Base-by-base conservation (phyloP, 2,888 invertebrate genomes). In the Phragmatobia fuliginosa region DNA sequence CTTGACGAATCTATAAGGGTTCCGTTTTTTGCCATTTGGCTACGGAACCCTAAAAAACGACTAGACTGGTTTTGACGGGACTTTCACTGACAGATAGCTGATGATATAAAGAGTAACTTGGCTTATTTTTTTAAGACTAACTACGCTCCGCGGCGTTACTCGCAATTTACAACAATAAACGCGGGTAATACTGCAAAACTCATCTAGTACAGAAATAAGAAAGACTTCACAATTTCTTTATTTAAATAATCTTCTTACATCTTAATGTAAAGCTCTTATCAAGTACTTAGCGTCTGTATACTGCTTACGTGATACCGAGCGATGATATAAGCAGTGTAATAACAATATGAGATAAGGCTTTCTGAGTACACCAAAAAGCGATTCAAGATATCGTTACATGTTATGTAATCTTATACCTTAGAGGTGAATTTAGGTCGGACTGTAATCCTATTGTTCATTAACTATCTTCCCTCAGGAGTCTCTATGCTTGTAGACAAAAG, bases 391-490 rank as follows among this genome's bases (percentile, higher is more conserved):
- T 63, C 58, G 63, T 58, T 58, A 58, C 62, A 28, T 38, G 45
- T 52, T 52, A 62, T 52, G 67, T 67, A 62, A 62, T 67, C 62
- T 67, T 38, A 62, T 28, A 16, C n/a, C 38, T 38, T 28, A 45
- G 31, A 67, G 33, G n/a, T 28, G 33, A 67, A 63, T 58, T 59
- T 45, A 33, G 41, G 36, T 52, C 49, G 64, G 63, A 59, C 41
- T 36, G 36, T 60, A 65, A 65, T 69, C 36, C n/a, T 65, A 65
- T 69, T 65, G 65, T 69, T 67, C 49, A 67, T 67, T 67, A 67
- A 67, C 32, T 61, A 49, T 28, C 45, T 63, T 68, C 62, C 68
- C 45, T 63, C 21, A 36, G 63, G 59, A 31, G n/a, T 21, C n/a
- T 28, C 61, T 10, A 21, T 31, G 11, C n/a, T 18, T 21, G 36